Evolutionary conservation across 2,113 vertebrate genomes (phyloP).

Genomic region (Anguilla japonica): DNA sequence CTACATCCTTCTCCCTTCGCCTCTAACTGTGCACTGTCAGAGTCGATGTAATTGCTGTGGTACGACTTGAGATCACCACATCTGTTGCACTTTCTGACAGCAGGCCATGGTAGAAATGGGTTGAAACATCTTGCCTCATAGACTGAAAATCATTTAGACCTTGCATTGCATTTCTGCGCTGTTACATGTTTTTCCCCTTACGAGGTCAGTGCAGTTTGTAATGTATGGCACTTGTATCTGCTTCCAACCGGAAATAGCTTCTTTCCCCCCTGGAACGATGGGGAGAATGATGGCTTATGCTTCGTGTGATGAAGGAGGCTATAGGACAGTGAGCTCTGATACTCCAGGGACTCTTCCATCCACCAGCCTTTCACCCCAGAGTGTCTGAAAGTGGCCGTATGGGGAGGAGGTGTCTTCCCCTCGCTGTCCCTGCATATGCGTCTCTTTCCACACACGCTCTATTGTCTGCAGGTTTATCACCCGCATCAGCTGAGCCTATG

Average conservation of each 20-base stretch:
- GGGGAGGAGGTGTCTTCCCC: neutral
- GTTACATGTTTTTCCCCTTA: neutral
- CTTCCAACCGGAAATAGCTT: neutral
- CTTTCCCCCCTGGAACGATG: neutral
- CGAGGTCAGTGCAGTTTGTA: neutral
- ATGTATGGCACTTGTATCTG: neutral
- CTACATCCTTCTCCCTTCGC: neutral
- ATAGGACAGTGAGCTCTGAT: neutral
- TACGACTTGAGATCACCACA: neutral
- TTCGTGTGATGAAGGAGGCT: neutral
- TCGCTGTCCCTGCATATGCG: neutral
- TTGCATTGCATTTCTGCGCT: neutral
- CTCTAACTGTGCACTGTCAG: neutral
- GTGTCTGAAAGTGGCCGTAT: neutral
- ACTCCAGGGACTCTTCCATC: conserved; percentile 3
- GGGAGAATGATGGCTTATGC: neutral
- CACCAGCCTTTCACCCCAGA: neutral
- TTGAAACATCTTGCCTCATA: neutral
- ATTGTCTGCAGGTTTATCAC: conserved; percentile 15
- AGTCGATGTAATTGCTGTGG: neutral
- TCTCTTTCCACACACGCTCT: neutral
- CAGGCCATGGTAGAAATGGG: neutral
- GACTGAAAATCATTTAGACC: neutral
- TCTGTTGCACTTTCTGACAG: neutral
- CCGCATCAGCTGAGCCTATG: neutral